These are phyloP conservation scores for Manacus vitellinus DNA, from an alignment of 2,113 vertebrate genomes.

Conservation along the genomic window DNA sequence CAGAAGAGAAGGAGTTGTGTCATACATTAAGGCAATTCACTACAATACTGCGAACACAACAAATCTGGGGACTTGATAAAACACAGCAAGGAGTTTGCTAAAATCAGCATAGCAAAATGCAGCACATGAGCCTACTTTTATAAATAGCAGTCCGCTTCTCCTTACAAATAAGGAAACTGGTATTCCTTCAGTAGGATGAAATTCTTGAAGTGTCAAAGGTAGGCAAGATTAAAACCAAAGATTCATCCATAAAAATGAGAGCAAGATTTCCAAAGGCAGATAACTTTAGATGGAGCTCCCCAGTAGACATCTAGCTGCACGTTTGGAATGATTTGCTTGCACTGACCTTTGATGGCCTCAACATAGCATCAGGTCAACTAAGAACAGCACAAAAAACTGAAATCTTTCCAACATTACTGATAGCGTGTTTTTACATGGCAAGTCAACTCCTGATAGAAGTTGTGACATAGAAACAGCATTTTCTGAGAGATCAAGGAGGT, in stretches of 20 bases:
- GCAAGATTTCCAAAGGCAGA: background rate
- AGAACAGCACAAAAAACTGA: background rate
- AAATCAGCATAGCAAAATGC: background rate
- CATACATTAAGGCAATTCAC: background rate
- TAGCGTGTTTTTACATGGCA: background rate
- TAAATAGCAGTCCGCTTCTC: background rate
- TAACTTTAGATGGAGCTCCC: background rate
- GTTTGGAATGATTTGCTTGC: background rate
- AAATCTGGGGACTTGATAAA: background rate
- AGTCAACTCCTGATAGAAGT: background rate
- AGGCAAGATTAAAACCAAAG: background rate
- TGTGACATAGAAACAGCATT: background rate
- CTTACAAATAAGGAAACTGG: background rate
- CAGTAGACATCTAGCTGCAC: background rate
- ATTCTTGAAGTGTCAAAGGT: background rate
- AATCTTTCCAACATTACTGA: background rate
- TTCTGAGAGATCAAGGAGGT: background rate
- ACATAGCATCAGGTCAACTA: fast-evolving
- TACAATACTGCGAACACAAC: background rate
- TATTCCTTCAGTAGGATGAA: background rate
- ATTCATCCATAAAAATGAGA: background rate
- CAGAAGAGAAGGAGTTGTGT: background rate
- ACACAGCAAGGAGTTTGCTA: background rate
- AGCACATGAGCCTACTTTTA: background rate
- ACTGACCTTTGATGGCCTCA: background rate